Percentiles rank a stretch among this genome's conserved stretches.
These are phyloP conservation scores for Sclerodermus sp. DNA, from an alignment of 2,888 invertebrate genomes.

Conservation along the genomic window DNA sequence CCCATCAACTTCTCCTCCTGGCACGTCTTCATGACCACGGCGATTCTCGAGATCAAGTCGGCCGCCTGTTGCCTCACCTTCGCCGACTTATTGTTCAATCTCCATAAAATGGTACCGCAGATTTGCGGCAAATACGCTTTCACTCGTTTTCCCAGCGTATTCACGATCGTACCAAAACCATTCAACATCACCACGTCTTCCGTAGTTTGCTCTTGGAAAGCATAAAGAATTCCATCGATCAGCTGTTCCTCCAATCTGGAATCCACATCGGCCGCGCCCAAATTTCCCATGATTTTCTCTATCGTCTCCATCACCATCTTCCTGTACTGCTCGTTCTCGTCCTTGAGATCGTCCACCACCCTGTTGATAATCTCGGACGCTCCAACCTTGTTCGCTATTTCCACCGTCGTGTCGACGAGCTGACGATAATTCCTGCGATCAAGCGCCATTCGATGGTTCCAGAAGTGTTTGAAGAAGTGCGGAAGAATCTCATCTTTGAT, in stretches of 20 bases:
- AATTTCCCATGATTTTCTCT: conserved; percentile 96
- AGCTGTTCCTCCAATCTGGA: conserved; percentile 97
- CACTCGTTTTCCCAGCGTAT: conserved; percentile 94
- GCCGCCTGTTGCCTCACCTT: conserved; percentile 99
- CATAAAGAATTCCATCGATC: conserved; percentile 98
- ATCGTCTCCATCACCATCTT: conserved; percentile 99
- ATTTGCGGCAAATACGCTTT: conserved; percentile 99
- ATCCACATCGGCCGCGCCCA: conserved; percentile 98
- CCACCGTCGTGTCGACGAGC: conserved; percentile 98
- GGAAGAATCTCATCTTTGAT: conserved; percentile 99
- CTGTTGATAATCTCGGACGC: conserved; percentile 98
- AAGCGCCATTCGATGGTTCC: conserved; percentile 99
- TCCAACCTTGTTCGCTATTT: conserved; percentile 99
- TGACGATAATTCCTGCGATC: conserved; percentile 94
- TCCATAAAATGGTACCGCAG: conserved; percentile 99
- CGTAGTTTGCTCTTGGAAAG: conserved; percentile 99
- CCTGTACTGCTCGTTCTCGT: conserved; percentile 98
- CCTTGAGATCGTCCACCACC: conserved; percentile 98
- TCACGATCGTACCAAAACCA: conserved; percentile 98
- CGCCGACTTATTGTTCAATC: conserved; percentile 98
- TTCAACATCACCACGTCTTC: conserved; percentile 99
- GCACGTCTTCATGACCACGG: conserved; percentile 99
- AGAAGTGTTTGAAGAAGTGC: conserved; percentile 98
- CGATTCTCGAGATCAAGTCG: conserved; percentile 96
- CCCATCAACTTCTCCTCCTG: conserved; percentile 99